Percentiles rank a stretch among this genome's conserved stretches.
These are phyloP conservation scores for Lycocerus yunnanus DNA, from an alignment of 2,888 invertebrate genomes.

Conservation along the genomic window DNA sequence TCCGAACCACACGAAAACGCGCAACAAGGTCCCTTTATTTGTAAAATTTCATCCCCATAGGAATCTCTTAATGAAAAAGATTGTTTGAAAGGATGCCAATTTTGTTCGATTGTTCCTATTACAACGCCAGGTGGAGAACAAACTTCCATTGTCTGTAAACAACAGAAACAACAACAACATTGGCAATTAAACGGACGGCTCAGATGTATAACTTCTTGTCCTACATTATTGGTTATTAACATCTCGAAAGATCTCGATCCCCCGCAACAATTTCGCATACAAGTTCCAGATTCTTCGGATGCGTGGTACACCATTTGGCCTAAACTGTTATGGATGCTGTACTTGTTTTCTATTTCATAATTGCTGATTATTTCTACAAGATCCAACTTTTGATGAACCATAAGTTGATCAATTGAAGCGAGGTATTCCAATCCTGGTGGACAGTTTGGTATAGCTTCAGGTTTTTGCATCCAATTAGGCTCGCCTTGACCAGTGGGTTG, in stretches of 20 bases:
- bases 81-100: constrained; percentile 76
- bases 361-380: constrained; percentile 70
- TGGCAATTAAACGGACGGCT: constrained; percentile 81
- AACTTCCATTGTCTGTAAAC: constrained; percentile 79
- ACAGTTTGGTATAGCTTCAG: constrained; percentile 62
- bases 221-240: constrained; percentile 80
- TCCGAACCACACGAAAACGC: constrained; percentile 79
- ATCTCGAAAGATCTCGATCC: constrained; percentile 83
- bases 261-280: constrained; percentile 83
- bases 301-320: constrained; percentile 83
- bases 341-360: constrained; percentile 89
- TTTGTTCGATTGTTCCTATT: constrained; percentile 74
- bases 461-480: background rate
- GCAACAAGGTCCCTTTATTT: constrained; percentile 81
- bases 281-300: constrained; percentile 82
- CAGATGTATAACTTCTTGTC: constrained; percentile 85
- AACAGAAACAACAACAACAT: constrained; percentile 86
- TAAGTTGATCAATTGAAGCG: constrained; percentile 74
- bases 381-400: constrained; percentile 76
- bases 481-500: background rate
- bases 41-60: constrained; percentile 72
- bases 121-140: constrained; percentile 72
- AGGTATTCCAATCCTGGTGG: constrained; percentile 82
- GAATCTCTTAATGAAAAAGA: constrained; percentile 76
- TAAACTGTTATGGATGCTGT: constrained; percentile 76